These are phyloP conservation scores for Mystacides longicornis DNA, from an alignment of 2,888 invertebrate genomes.

Conservation along the genomic window DNA sequence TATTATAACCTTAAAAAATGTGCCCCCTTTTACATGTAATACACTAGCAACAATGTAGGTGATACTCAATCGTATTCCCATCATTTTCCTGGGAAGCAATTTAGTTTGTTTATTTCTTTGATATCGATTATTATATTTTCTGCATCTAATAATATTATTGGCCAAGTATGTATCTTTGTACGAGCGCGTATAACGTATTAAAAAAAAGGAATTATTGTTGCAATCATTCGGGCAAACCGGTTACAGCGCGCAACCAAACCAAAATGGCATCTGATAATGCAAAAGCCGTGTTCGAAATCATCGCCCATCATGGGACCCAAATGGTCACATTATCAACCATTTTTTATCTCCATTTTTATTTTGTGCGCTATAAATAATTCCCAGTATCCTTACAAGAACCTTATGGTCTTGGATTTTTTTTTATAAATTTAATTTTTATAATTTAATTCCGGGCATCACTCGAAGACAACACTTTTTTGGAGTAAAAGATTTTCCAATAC, in stretches of 20 bases:
- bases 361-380: conserved; percentile 4
- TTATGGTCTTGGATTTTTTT: not conserved
- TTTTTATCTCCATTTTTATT: conserved; percentile 8
- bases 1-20: no score
- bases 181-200: not conserved
- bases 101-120: no score
- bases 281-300: conserved; percentile 21
- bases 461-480: no score
- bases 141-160: not conserved
- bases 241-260: conserved; percentile 17
- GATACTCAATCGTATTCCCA: no score
- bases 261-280: conserved; percentile 24
- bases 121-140: no score
- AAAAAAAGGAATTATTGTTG: not conserved
- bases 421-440: no score
- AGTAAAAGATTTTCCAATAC: no score
- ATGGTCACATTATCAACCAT: not conserved
- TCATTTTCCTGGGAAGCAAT: no score
- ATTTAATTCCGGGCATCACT: no score
- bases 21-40: no score
- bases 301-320: conserved; percentile 3
- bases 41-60: no score
- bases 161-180: not conserved
- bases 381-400: not conserved
- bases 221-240: conserved; percentile 11